Base-by-base conservation (phyloP, 30 jellyfish, hydroid and myxozoan species). In the Aurelia aurita complex sp. Pacific region DNA sequence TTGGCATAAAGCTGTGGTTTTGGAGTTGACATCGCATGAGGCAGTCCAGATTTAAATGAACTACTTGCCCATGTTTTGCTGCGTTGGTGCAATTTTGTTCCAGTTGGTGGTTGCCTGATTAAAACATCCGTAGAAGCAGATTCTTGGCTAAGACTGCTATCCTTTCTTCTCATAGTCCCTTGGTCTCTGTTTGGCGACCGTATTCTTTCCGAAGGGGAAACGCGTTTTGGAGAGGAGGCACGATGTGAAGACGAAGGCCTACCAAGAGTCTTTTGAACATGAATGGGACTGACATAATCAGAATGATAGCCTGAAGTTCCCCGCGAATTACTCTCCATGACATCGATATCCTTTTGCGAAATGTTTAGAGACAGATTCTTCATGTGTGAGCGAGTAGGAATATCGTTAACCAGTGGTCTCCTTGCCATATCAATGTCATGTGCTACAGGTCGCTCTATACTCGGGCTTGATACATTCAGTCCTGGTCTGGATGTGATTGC, bases 261-360 rank as follows among this genome's bases (percentile, higher is more conserved):
- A 13, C 65, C 74, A 23, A 36, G 54, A 32, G 51, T 36, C n/a
- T 60, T 57, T 32, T 23, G 86, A 34, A 34, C n/a, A 23, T 42
- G 13, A 40, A 35, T 61, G 17, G 80, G 80, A 51, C 89, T 79
- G 15, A 79, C 33, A 46, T 46, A 64, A 9, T 79, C 96, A 10
- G 96, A 87, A 33, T 77, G 84, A 54, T 87, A 87, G 46, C 96
- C 96, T 0, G 96, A 87, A 13, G 96, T 87, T 65, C 89, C 79
- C 1, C 64, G 96, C 16, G 96, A 87, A 33, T 61, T 60, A 34
- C n/a, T 67, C 7, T 79, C 90, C n/a, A 72, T 76, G 15, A 19
- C 16, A 38, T 70, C 83, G 29, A 69, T 74, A 7, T 35, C 79
- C 64, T 46, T 78, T 7, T 29, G 62, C 15, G 35, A 32, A 23